Evolutionary conservation across 2,888 invertebrate genomes (phyloP).

Genomic region (Oscheius sp.): DNA sequence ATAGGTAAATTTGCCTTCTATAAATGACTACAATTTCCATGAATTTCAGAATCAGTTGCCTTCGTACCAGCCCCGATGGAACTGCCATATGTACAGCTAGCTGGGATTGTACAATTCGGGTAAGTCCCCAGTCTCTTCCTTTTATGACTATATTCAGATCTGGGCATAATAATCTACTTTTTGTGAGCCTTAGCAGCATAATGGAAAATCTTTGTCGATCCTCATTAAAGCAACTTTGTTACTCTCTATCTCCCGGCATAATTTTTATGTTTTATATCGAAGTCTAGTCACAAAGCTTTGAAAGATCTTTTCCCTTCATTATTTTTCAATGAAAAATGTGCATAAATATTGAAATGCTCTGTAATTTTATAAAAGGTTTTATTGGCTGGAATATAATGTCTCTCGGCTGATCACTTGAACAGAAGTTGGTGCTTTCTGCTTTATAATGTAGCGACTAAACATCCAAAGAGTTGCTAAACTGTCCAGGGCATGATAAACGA

Average conservation of each 20-base stretch:
- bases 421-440: background rate
- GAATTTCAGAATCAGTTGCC: slow-evolving; percentile 70
- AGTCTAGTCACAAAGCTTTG: slow-evolving; percentile 17
- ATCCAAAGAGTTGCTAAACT: background rate
- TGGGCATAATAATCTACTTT: slow-evolving; percentile 22
- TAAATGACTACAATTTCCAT: no score
- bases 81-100: slow-evolving; percentile 96
- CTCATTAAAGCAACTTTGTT: slow-evolving; percentile 1
- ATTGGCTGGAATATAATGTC: no score
- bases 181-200: background rate
- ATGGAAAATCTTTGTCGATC: slow-evolving; percentile 1
- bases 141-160: background rate
- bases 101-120: slow-evolving; percentile 92
- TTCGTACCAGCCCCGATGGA: slow-evolving; percentile 89
- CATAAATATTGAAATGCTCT: no score
- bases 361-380: no score
- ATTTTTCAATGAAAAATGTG: no score
- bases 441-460: background rate
- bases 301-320: no score
- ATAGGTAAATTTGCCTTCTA: slow-evolving; percentile 37
- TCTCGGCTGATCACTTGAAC: no score
- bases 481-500: background rate
- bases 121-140: slow-evolving; percentile 72
- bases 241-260: background rate
- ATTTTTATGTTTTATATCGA: background rate